Conservation (phyloP, 2,113 vertebrate genomes). For the Pteruthius melanotis region DNA sequence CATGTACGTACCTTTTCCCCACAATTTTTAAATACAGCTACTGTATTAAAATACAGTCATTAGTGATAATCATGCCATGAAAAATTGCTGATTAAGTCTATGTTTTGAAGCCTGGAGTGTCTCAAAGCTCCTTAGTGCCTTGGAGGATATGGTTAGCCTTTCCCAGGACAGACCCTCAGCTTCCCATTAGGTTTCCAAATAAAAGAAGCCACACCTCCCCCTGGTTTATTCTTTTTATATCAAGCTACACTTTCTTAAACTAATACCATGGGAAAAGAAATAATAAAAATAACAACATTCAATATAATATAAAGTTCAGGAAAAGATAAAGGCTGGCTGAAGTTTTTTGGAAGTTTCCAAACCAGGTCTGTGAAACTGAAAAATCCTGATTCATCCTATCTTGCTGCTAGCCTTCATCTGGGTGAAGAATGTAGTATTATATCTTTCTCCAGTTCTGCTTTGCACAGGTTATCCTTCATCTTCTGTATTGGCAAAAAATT, state of each 20-base stretch:
- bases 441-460: neutral
- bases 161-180: neutral
- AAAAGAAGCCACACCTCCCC: neutral
- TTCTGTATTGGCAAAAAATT: neutral
- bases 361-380: neutral
- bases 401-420: neutral
- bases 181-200: neutral
- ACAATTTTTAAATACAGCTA: neutral
- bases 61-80: neutral
- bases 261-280: neutral
- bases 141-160: neutral
- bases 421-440: neutral
- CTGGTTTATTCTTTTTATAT: neutral
- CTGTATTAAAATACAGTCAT: neutral
- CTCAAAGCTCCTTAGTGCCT: neutral
- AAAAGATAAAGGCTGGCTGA: neutral
- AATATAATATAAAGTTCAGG: neutral
- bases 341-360: neutral
- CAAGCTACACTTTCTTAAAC: neutral
- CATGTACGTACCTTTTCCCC: accelerated
- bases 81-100: neutral
- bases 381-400: neutral
- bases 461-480: neutral
- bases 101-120: neutral
- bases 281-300: neutral